Base-by-base conservation (phyloP, 2,888 invertebrate species). In the Mythimna vitellina region DNA sequence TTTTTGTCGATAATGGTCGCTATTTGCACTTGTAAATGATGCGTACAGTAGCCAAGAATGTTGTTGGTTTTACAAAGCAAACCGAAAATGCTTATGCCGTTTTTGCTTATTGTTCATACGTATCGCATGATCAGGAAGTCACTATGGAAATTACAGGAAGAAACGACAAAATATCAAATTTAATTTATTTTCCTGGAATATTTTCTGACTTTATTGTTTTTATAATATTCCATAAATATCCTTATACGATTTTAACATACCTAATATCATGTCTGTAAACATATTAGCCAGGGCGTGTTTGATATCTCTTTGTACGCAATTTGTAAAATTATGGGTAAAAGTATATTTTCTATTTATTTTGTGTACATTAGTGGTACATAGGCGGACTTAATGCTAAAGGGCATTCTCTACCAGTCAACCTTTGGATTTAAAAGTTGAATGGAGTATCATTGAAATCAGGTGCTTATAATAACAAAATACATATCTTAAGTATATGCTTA, bases 21-120 rank as follows among this genome's bases (percentile, higher is more conserved):
- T 76, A 60, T 76, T 76, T 78, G 54, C 49, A 46, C 49, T 42
- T 78, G 25, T 51, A 61, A 65, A 54, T 61, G 25, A 78, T 72
- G 32, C 29, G 1, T 63, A 25, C n/a, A 38, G 51, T 72, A n/a
- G 25, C 12, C 32, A 17, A 14, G 7, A 38, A 69, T 54, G 7
- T 29, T 51, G 38, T 53, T 29, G 22, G 17, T 17, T 42, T 69
- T 49, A 57, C 10, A 35, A 14, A 53, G n/a, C 17, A 20, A 42
- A 22, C 17, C 14, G 8, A 62, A 71, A 62, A 35, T 2, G 25
- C 46, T 46, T 14, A 46, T 46, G 17, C 46, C 9, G 5, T 22
- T 32, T 17, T 17, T 42, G 32, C 6, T 10, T 22, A 20, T 4
- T 56, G 32, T 9, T 14, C 3, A 6, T 53, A 4, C 0, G 29